Conservation (phyloP, 2,113 vertebrate species). For the Hyperopisus bebe region DNA sequence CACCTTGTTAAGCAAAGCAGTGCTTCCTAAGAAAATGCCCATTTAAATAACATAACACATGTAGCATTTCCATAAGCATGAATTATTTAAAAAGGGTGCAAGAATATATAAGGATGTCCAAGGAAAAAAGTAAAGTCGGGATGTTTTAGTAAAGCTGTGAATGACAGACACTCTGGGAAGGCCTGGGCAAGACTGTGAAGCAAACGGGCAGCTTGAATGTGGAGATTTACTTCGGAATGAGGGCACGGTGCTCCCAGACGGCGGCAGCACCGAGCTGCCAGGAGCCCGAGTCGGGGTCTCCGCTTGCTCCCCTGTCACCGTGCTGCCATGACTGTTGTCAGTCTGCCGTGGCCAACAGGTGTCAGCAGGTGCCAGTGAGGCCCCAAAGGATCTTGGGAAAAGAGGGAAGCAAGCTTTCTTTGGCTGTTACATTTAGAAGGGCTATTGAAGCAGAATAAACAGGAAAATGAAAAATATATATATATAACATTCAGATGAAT, state of each 20-base stretch:
- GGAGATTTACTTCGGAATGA: not conserved
- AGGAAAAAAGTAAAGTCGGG: not conserved
- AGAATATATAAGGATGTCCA: not conserved
- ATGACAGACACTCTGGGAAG: not conserved
- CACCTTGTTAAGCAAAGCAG: not conserved
- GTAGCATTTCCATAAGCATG: not conserved
- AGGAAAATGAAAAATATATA: not conserved
- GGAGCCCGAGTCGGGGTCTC: not conserved
- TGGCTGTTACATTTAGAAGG: not conserved
- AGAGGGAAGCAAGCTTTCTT: not conserved
- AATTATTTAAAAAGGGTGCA: not conserved
- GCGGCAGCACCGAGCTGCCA: not conserved
- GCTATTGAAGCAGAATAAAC: not conserved
- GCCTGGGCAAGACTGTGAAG: not conserved
- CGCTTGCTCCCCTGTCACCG: not conserved
- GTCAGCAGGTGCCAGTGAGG: not conserved
- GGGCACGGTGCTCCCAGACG: not conserved
- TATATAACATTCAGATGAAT: slow-evolving; percentile 12
- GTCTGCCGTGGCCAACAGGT: not conserved
- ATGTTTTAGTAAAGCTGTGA: not conserved
- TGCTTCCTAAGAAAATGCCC: not conserved
- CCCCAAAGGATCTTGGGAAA: not conserved
- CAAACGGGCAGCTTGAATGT: not conserved
- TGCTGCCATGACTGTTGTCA: not conserved
- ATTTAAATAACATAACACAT: not conserved